These are phyloP conservation scores for Pristis pectinata DNA, from an alignment of 2,797 vertebrate genomes.

Conservation along the genomic window DNA sequence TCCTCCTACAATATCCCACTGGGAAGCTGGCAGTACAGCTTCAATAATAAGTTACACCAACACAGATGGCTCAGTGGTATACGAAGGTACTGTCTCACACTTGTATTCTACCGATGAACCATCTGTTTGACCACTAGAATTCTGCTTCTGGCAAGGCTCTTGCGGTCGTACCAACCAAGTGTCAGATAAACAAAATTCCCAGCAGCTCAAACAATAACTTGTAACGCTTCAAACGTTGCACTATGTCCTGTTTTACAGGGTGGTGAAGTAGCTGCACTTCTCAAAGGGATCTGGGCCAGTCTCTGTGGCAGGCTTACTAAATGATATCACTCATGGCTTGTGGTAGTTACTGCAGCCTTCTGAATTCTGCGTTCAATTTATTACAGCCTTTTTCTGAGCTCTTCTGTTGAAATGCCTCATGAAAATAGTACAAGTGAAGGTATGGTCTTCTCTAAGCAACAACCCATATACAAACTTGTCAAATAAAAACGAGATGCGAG, in stretches of 20 bases:
- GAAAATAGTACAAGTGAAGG: background rate
- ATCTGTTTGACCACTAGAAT: constrained; percentile 9
- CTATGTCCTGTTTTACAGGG: no score
- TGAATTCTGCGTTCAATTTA: background rate
- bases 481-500: background rate
- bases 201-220: background rate
- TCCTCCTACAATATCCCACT: background rate
- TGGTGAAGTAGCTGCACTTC: background rate
- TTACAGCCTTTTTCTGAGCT: background rate
- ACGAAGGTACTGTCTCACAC: background rate
- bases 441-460: background rate
- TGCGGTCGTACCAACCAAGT: background rate
- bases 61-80: background rate
- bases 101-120: background rate
- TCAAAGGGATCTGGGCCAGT: background rate
- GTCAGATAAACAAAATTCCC: background rate
- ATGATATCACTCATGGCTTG: background rate
- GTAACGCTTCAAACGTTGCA: background rate
- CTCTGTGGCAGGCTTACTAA: no score
- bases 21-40: background rate
- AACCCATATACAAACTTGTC: background rate
- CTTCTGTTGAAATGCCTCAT: background rate
- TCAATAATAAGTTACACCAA: background rate
- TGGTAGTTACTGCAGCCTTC: background rate
- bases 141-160: background rate